Evolutionary conservation across 2,888 invertebrate species (phyloP), one percentile per base, ranked within the genome.

Genomic region (Cybosia mesomella): DNA sequence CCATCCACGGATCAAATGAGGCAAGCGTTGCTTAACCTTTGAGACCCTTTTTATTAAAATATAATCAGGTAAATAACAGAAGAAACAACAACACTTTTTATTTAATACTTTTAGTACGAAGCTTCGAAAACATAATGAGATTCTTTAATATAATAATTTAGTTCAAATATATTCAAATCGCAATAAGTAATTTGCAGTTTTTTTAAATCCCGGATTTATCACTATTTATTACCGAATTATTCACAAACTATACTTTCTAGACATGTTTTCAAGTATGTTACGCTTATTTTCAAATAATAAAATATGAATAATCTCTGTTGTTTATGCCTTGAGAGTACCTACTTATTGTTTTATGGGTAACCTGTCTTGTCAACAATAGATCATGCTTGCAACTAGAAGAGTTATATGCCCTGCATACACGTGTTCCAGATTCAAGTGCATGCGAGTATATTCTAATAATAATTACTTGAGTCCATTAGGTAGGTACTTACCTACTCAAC

Each of bases 401-500:
- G 21, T 21, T 21, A 9, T 2, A 39, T 1, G 15, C 5, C 5
- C 43, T 15, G 18, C 18, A 43, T 18, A 43, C 18, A 18, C 43
- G 43, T 43, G 10, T 22, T 22, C 15, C 9, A 59, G 15, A 15
- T 15, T 59, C 15, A 36, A 59, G 59, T 59, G 22, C 15, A 34
- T 39, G 21, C 21, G 22, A 21, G 21, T 39, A 18, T 62, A 32
- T 49, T 62, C 32, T 32, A 18, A 49, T 61, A 28, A 18, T 32
- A 49, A 58, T 34, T 36, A 58, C 21, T 65, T 58, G 39, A 60
- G 28, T 28, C 21, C 59, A 58, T 64, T 59, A 18, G 32, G 58
- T 32, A 32, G 49, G 58, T 32, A 64, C 62, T 70, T 67, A 67
- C 34, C n/a, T n/a, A n/a, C n/a, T n/a, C n/a, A n/a, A n/a, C n/a